Evolutionary conservation across 2,888 invertebrate species (phyloP), one percentile per base, ranked within the genome.

Genomic region (Nebria salina): DNA sequence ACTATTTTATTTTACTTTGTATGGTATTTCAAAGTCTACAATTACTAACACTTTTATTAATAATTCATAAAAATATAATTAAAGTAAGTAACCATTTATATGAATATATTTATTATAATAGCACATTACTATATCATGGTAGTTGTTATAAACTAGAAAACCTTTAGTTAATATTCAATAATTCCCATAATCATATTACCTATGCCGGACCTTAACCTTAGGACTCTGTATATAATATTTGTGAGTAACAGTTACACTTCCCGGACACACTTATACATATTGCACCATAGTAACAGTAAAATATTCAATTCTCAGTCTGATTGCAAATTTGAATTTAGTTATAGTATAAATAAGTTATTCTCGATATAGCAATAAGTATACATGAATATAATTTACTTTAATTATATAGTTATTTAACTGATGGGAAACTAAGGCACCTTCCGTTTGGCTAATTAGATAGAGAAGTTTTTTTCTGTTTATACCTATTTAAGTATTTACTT

Each of bases 371-470:
- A 54, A 54, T 54, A 54, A 7, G 54, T 54, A 54, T 54, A 54
- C 54, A 11, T 13, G 54, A 11, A 54, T 54, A 8, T 54, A 54
- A 54, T 13, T 13, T 54, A 54, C 13, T 11, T 6, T 11, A 54
- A 54, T 54, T 54, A 54, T 6, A 54, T 54, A 54, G 70, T 20
- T 70, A 70, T 11, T 66, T 26, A 26, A 34, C 11, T 70, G 70
- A 70, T 8, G 8, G 25, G 11, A 72, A 64, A 76, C 43, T 72
- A 43, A 43, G 73, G 41, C 78, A 26, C 78, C 78, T 78, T 78
- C 78, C 78, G 78, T 78, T 78, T 78, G 20, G 73, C 74, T 78
- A 78, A 78, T 78, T 78, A 78, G 73, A 1, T 73, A 73, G 15
- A 34, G 34, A 34, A 34, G 34, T 34, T 34, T 34, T 34, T 34